A percentile compares a stretch with the other conserved stretches of the same genome.
These are phyloP conservation scores for Epistrophe eligans DNA, from an alignment of 2,888 invertebrate species.

Conservation along the genomic window DNA sequence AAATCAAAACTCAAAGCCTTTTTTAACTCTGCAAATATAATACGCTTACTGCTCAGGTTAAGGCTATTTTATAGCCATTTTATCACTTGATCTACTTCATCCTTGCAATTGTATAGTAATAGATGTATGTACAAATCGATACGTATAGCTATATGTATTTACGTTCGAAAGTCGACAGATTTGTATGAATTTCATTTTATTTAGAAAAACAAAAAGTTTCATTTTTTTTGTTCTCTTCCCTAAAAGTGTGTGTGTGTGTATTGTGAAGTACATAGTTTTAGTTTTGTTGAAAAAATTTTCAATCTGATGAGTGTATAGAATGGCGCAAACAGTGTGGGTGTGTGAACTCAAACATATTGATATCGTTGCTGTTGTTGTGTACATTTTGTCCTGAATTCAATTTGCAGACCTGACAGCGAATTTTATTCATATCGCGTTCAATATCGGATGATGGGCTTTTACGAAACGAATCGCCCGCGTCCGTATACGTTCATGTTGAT, in stretches of 20 bases:
- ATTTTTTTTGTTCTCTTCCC: background rate
- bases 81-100: constrained; percentile 38
- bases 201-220: background rate
- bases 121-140: constrained; percentile 2
- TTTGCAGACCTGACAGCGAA: constrained; percentile 58
- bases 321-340: background rate
- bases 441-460: constrained; percentile 20
- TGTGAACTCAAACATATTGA: constrained; percentile 3
- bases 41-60: background rate
- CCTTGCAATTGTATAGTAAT: constrained; percentile 11
- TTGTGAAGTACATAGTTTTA: background rate
- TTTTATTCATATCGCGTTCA: constrained; percentile 46
- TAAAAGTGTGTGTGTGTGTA: background rate
- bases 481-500: background rate
- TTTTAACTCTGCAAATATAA: too few relatives aligned
- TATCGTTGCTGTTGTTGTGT: constrained; percentile 33
- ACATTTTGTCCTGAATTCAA: constrained; percentile 66
- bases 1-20: background rate
- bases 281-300: constrained; percentile 9
- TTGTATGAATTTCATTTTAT: constrained; percentile 21
- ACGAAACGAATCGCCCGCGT: background rate
- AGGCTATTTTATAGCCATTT: constrained; percentile 32
- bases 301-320: background rate
- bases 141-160: background rate
- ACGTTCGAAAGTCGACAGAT: background rate